Base-by-base conservation (phyloP, 2,113 vertebrate genomes). In the Ciconia stormi region DNA sequence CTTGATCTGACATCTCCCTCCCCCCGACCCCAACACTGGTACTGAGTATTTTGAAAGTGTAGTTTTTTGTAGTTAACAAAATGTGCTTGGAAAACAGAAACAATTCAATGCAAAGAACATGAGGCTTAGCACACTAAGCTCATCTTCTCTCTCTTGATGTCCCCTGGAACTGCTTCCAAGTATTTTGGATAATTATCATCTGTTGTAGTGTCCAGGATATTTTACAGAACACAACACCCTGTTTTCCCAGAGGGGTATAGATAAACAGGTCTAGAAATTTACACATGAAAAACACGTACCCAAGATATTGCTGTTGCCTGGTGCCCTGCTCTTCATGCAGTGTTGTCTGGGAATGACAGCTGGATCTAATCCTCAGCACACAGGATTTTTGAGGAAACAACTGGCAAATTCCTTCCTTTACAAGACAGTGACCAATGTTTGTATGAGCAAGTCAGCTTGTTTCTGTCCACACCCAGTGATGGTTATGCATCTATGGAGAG, bases 371-470 rank as follows among this genome's bases (percentile, higher is more conserved):
- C 90, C 69, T 90, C 9, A 10, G 44, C 82, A 90, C 71, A 44
- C 30, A 84, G 44, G 69, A 79, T 72, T 95, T 95, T 69, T 82
- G 81, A 89, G 77, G 87, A 94, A 96, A 76, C 66, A 90, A 61
- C 83, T 82, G 29, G 81, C 58, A 80, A 76, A 93, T 95, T 94
- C 93, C 81, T 96, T 91, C 42, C 36, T 85, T 87, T 82, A 40
- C 9, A 13, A 84, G 65, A 53, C 58, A 70, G 94, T 79, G 89
- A 76, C 69, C 81, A 52, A 13, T 34, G 74, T 52, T 76, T 89
- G 42, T 94, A 77, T 52, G 76, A 77, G 30, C 81, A 89, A 85
- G 78, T 82, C 84, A 58, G 42, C 53, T 92, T 77, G 49, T 87
- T 91, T 82, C 77, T 90, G 32, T 87, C 46, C 59, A 49, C 66